Evolutionary conservation across 1,140 invertebrate species (phyloP).

Genomic region (Pentalonia nigronervosa): DNA sequence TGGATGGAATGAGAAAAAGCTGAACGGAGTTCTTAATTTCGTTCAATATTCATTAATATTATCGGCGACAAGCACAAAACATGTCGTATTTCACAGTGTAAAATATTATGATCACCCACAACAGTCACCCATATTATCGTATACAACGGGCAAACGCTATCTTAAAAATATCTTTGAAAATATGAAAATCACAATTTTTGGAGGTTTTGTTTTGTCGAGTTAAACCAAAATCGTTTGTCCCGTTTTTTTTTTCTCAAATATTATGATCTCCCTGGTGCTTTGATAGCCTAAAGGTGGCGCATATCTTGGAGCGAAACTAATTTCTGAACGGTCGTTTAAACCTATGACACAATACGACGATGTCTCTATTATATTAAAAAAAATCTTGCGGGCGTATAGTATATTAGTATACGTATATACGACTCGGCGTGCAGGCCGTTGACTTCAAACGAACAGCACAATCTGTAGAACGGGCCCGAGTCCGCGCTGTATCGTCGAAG

Average conservation of each 20-base stretch:
- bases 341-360: background rate
- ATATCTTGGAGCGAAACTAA: background rate
- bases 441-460: background rate
- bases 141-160: background rate
- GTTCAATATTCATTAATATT: too few relatives aligned
- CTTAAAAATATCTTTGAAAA: background rate
- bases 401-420: too few relatives aligned
- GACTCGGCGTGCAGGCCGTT: background rate
- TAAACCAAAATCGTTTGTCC: background rate
- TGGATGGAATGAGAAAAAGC: too few relatives aligned
- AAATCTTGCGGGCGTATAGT: background rate
- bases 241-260: background rate
- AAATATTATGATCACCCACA: too few relatives aligned
- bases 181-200: background rate
- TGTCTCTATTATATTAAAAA: background rate
- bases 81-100: too few relatives aligned
- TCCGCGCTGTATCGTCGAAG: background rate
- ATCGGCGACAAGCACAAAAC: too few relatives aligned
- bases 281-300: too few relatives aligned
- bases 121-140: too few relatives aligned
- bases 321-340: background rate
- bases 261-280: too few relatives aligned
- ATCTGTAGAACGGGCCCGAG: background rate
- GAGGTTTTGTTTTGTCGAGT: background rate
- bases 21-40: too few relatives aligned